A percentile compares a stretch with the other conserved stretches of the same genome.
phyloP scores from a whole-genome alignment of 30 jellyfish, hydroid and myxozoan species.

The Aurelia sp. region DNA sequence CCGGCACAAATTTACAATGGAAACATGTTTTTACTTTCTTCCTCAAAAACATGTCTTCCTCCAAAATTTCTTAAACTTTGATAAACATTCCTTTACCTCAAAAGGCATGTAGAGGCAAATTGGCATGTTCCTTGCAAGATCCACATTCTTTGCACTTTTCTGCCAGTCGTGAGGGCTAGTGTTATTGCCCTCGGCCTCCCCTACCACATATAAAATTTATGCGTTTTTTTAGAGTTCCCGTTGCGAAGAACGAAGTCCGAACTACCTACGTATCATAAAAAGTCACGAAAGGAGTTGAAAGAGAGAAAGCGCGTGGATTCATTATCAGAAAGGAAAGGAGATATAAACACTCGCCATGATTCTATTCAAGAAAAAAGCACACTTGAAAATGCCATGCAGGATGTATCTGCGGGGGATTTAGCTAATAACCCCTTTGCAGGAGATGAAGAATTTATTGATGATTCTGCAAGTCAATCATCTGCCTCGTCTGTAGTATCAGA shows the following conservation, averaged over 20 bases:
- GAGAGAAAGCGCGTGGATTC: not conserved
- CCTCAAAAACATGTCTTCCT: not conserved
- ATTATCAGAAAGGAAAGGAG: slow-evolving; percentile 7
- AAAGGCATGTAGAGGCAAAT: not conserved
- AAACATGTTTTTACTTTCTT: not conserved
- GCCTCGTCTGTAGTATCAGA: not conserved
- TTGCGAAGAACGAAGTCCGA: slow-evolving; percentile 65
- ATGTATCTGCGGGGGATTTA: not conserved
- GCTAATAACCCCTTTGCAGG: slow-evolving; percentile 32
- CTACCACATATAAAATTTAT: not conserved
- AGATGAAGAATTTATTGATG: slow-evolving; percentile 34
- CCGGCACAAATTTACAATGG: not conserved
- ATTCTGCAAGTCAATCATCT: slow-evolving; percentile 6
- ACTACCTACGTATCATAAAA: slow-evolving; percentile 41
- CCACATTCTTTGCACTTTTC: not conserved
- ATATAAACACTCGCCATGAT: not conserved
- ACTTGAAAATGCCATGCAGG: not conserved
- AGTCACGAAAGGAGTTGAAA: not conserved
- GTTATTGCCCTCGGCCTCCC: not conserved
- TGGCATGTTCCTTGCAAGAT: not conserved
- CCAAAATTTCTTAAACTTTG: not conserved
- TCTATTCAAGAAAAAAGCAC: slow-evolving; percentile 43
- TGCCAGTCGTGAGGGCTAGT: not conserved
- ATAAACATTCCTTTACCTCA: not conserved
- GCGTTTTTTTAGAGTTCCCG: slow-evolving; percentile 34